Evolutionary conservation across 2,113 vertebrate genomes (phyloP).

Genomic region (Anoplopoma fimbria): DNA sequence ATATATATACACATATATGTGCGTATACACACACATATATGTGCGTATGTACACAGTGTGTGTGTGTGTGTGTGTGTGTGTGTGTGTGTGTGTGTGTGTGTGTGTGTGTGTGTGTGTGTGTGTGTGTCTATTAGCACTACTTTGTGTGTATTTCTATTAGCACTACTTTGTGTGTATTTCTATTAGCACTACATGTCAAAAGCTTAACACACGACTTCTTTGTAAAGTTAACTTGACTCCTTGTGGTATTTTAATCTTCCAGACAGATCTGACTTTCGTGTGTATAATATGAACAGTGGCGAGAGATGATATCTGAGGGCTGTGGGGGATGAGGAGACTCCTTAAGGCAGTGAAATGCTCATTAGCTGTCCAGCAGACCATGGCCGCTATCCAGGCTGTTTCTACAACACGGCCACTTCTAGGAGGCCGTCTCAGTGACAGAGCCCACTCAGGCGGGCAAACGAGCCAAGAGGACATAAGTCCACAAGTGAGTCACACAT

Average conservation of each 20-base stretch:
- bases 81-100: no score
- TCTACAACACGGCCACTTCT: constrained; percentile 61
- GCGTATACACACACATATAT: no score
- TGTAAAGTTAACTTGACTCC: neutral
- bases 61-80: no score
- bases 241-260: neutral
- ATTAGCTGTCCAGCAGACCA: constrained; percentile 63
- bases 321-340: constrained; percentile 26
- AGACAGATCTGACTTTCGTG: neutral
- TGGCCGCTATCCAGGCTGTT: constrained; percentile 40
- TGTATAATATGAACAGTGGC: neutral
- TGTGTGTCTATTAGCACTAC: no score
- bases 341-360: constrained; percentile 46
- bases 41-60: no score
- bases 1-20: no score
- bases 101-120: no score
- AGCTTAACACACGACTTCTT: neutral
- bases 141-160: no score
- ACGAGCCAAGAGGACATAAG: constrained; percentile 46
- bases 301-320: constrained; percentile 44
- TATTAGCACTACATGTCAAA: neutral
- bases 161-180: neutral
- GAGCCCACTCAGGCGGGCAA: constrained; percentile 36
- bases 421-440: constrained; percentile 38
- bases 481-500: constrained; percentile 68